Conservation (phyloP, 2,113 vertebrate species). For the Phalacrocorax aristotelis region DNA sequence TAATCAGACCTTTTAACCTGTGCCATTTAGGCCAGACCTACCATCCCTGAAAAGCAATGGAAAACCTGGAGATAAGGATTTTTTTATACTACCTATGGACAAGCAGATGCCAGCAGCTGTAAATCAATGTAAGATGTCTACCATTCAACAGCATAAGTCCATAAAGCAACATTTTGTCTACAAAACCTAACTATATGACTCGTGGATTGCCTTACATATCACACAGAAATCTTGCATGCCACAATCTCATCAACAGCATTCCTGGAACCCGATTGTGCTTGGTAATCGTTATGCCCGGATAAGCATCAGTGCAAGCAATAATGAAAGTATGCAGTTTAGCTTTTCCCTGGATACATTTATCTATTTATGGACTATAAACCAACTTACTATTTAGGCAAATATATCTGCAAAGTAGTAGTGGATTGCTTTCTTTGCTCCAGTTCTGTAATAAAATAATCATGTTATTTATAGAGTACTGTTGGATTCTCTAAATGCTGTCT, state of each 20-base stretch:
- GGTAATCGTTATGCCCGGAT: background rate
- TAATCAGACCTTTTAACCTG: conserved; percentile 68
- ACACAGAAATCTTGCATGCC: background rate
- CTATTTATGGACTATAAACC: background rate
- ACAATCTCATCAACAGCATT: background rate
- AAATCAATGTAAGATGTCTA: background rate
- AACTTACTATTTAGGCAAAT: background rate
- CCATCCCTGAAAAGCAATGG: background rate
- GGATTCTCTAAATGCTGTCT: background rate
- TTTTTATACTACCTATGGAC: background rate
- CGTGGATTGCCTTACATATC: background rate
- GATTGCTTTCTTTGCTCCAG: background rate
- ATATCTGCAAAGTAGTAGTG: background rate
- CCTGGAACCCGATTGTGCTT: background rate
- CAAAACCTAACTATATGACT: background rate
- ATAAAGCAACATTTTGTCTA: background rate
- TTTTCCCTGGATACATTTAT: background rate
- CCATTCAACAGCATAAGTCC: background rate
- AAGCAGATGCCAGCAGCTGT: background rate
- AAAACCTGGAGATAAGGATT: background rate
- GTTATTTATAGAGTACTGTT: background rate
- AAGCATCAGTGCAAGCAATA: background rate
- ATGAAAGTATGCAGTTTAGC: background rate
- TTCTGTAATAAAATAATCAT: background rate
- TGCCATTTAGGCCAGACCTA: background rate